phyloP scores from a whole-genome alignment of 2,888 invertebrate genomes.

The Dryomyza anilis region DNA sequence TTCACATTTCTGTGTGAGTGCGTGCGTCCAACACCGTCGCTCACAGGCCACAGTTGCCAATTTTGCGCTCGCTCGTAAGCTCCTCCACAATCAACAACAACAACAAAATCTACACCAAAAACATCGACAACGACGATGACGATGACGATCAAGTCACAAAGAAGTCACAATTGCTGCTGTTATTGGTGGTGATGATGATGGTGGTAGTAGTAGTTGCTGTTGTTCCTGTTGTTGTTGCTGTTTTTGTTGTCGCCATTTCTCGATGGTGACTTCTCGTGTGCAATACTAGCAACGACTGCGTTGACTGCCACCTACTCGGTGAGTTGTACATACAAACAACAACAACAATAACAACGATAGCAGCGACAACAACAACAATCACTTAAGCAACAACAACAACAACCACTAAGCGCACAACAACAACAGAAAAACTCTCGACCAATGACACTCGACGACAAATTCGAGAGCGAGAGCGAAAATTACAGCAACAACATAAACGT shows the following conservation, averaged over 20 bases:
- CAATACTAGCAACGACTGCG: slow-evolving; percentile 22
- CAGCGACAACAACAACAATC: slow-evolving; percentile 26
- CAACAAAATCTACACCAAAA: neutral
- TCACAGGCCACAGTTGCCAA: no score
- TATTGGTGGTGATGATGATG: no score
- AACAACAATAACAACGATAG: neutral
- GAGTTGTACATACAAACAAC: neutral
- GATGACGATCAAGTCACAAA: neutral
- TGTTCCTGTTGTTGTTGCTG: neutral
- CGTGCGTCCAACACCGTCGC: no score
- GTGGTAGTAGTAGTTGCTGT: neutral
- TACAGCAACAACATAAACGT: slow-evolving; percentile 30
- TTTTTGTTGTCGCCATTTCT: slow-evolving; percentile 33
- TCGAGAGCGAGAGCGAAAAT: slow-evolving; percentile 37
- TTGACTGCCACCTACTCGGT: slow-evolving; percentile 36
- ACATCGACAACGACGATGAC: neutral
- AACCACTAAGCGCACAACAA: slow-evolving; percentile 8
- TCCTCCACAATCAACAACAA: no score
- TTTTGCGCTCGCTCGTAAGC: no score
- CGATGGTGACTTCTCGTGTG: slow-evolving; percentile 38
- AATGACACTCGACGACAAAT: slow-evolving; percentile 60
- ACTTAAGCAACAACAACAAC: slow-evolving; percentile 16
- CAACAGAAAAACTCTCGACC: slow-evolving; percentile 45
- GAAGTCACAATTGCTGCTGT: slow-evolving; percentile 31
- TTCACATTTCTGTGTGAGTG: no score